These are phyloP conservation scores for Drosophila acutilabella DNA, from an alignment of 2,888 invertebrate genomes.

Conservation along the genomic window DNA sequence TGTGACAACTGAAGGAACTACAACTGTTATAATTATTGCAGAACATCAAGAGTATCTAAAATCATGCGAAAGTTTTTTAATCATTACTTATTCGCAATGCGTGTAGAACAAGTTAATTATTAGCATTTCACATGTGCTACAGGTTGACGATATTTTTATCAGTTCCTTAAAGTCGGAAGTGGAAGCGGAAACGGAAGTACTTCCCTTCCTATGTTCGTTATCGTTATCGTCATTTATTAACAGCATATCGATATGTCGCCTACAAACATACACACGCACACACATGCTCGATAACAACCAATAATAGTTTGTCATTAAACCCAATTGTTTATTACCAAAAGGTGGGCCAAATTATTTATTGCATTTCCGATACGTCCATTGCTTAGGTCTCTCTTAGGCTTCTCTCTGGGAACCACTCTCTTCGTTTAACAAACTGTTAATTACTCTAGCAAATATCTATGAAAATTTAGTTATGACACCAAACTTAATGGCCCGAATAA, in stretches of 20 bases:
- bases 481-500: constrained; percentile 39
- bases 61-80: too few species aligned
- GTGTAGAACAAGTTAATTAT: constrained; percentile 3
- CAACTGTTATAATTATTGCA: background rate
- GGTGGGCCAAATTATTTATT: constrained; percentile 62
- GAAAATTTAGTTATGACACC: constrained; percentile 26
- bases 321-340: constrained; percentile 45
- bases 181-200: constrained; percentile 47
- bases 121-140: background rate
- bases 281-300: constrained; percentile 23
- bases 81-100: background rate
- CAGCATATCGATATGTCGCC: constrained; percentile 27
- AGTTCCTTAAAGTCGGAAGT: background rate
- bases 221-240: constrained; percentile 35
- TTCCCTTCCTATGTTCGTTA: constrained; percentile 32
- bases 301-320: constrained; percentile 68
- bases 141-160: constrained; percentile 10
- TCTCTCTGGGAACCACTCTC: background rate
- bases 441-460: constrained; percentile 44
- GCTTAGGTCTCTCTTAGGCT: constrained; percentile 9
- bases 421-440: constrained; percentile 59
- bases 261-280: constrained; percentile 6
- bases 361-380: constrained; percentile 61
- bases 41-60: background rate
- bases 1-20: too few species aligned